phyloP scores from a whole-genome alignment of 2,113 vertebrate species.

The Xenopus laevis region DNA sequence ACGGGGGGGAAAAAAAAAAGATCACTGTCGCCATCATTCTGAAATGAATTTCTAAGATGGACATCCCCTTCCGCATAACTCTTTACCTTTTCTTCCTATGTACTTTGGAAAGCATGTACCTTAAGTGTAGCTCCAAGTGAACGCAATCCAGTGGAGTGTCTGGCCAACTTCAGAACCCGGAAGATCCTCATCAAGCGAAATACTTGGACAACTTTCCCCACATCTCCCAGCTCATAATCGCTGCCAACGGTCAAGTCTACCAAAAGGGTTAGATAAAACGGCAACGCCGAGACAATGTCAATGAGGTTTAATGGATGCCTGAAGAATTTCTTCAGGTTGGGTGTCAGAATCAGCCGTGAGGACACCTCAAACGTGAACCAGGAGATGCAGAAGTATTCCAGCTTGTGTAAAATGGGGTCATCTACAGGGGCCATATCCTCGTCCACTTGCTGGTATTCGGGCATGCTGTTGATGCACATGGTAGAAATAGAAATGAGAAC shows the following conservation, averaged over 20 bases:
- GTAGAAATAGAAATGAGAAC: conserved; percentile 86
- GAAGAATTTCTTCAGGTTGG: conserved; percentile 88
- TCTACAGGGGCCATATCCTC: conserved; percentile 62
- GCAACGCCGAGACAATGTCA: conserved; percentile 85
- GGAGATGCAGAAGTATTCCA: conserved; percentile 92
- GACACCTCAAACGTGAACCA: conserved; percentile 97
- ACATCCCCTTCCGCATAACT: too few species aligned
- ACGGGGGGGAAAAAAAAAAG: too few species aligned
- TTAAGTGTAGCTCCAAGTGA: conserved; percentile 90
- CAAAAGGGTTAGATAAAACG: conserved; percentile 88
- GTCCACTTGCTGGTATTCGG: conserved; percentile 84
- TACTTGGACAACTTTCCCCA: conserved; percentile 90
- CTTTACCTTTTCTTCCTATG: not conserved
- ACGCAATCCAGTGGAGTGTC: conserved; percentile 90
- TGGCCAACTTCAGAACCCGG: conserved; percentile 91
- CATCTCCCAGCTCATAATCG: conserved; percentile 73
- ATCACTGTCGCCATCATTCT: too few species aligned
- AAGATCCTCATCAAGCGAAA: conserved; percentile 94
- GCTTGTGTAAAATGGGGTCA: conserved; percentile 72
- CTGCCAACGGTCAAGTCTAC: conserved; percentile 74
- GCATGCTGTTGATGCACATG: conserved; percentile 96
- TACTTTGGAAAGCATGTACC: conserved; percentile 60
- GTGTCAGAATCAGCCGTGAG: conserved; percentile 83
- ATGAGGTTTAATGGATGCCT: conserved; percentile 90
- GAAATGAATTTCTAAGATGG: too few species aligned